Conservation (phyloP, 2,113 vertebrate genomes). For the Sus scrofa region DNA sequence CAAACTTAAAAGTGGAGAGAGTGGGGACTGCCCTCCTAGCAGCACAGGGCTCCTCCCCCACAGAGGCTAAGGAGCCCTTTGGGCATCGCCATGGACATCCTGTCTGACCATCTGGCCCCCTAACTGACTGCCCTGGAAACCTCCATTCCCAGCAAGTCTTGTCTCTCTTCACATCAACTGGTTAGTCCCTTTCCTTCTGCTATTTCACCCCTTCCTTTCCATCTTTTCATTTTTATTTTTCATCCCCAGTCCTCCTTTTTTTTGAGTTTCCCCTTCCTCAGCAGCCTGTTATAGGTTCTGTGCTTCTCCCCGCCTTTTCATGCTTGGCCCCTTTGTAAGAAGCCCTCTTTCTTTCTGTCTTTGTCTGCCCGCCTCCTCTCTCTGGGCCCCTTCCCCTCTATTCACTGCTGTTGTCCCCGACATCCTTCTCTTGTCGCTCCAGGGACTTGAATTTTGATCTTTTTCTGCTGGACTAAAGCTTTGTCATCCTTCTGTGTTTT, state of each 20-base stretch:
- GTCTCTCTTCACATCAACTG: slow-evolving; percentile 8
- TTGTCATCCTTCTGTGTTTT: not conserved
- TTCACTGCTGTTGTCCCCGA: slow-evolving; percentile 69
- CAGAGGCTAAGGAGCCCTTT: not conserved
- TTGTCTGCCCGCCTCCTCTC: slow-evolving; percentile 70
- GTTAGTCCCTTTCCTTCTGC: slow-evolving; percentile 31
- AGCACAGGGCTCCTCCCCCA: not conserved
- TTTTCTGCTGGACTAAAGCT: slow-evolving; percentile 43
- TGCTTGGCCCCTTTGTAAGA: not conserved
- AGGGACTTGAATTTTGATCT: slow-evolving; percentile 66
- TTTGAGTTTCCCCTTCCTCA: not conserved
- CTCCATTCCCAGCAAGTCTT: slow-evolving; percentile 5
- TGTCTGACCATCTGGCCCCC: no score
- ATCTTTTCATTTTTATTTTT: slow-evolving; percentile 68
- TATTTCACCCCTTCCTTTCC: slow-evolving; percentile 60
- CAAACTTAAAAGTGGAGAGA: no score
- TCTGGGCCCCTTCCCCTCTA: slow-evolving; percentile 53
- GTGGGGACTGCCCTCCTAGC: accelerated
- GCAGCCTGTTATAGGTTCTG: slow-evolving; percentile 56
- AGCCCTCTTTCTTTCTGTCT: slow-evolving; percentile 32
- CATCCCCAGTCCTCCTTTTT: slow-evolving; percentile 50
- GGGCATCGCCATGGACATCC: not conserved
- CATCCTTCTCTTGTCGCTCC: slow-evolving; percentile 52
- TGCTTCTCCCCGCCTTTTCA: slow-evolving; percentile 55
- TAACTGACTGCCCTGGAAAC: not conserved